These are phyloP conservation scores for Noctua comes DNA, from an alignment of 2,888 invertebrate genomes.

Conservation along the genomic window DNA sequence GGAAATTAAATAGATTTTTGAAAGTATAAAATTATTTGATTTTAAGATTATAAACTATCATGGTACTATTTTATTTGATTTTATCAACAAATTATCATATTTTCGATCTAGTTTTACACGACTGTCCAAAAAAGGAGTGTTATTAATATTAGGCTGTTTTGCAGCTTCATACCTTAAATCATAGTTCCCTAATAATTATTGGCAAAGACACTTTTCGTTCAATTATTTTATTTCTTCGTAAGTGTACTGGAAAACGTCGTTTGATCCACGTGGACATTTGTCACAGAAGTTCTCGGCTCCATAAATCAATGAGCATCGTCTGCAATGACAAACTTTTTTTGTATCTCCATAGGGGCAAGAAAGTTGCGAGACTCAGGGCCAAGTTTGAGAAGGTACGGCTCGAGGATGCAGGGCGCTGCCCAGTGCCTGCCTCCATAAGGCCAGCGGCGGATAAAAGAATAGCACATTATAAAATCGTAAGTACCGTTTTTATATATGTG, in stretches of 20 bases:
- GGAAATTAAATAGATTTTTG: no score
- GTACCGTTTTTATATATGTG: not conserved
- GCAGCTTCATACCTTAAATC: no score
- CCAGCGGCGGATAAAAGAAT: not conserved
- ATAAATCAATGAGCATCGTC: not conserved
- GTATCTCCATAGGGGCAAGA: conserved; percentile 12
- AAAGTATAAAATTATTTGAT: no score
- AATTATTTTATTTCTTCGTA: not conserved
- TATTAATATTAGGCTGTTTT: not conserved
- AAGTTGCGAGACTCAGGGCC: conserved; percentile 29
- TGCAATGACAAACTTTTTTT: not conserved
- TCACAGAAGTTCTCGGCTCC: not conserved
- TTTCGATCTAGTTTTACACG: not conserved
- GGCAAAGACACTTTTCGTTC: not conserved
- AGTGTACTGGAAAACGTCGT: not conserved
- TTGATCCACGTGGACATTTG: not conserved
- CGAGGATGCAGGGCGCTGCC: conserved; percentile 9
- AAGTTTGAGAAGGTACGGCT: conserved; percentile 6
- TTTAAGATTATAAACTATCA: no score
- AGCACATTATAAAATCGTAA: conserved; percentile 7
- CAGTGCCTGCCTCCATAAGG: conserved; percentile 21
- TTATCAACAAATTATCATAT: not conserved
- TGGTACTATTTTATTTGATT: no score
- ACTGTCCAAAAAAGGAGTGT: no score
- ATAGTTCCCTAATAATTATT: no score